Evolutionary conservation across 2,113 vertebrate species (phyloP).

Genomic region (Leucopsar rothschildi): DNA sequence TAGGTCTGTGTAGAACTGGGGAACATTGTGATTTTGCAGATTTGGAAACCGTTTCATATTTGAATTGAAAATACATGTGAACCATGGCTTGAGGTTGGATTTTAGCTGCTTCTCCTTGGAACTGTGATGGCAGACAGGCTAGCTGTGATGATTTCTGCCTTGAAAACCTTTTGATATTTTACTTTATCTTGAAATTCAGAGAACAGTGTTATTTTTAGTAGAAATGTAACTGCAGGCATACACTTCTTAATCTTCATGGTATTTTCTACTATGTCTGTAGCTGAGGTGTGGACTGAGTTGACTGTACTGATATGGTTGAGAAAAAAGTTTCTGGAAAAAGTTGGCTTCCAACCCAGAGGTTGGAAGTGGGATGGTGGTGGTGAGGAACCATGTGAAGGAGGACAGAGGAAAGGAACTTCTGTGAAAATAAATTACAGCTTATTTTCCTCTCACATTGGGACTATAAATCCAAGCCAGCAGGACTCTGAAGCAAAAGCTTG

Average conservation of each 20-base stretch:
- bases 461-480: background rate
- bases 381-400: background rate
- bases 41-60: background rate
- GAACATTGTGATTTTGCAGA: background rate
- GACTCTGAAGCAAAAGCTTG: background rate
- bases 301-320: background rate
- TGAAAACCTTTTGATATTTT: background rate
- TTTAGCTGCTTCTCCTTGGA: background rate
- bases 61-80: background rate
- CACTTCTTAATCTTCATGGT: background rate
- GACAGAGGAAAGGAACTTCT: background rate
- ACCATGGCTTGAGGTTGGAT: background rate
- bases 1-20: background rate
- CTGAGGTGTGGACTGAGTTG: background rate
- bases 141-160: background rate
- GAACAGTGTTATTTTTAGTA: background rate
- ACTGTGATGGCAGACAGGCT: background rate
- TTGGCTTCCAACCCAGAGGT: rapidly evolving
- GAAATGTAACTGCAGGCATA: background rate
- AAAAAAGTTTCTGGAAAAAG: background rate
- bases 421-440: background rate
- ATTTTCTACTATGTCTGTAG: background rate
- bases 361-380: background rate
- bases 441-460: background rate
- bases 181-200: background rate